Conservation (phyloP, 1,140 invertebrate genomes). For the Drosophila subobscura region DNA sequence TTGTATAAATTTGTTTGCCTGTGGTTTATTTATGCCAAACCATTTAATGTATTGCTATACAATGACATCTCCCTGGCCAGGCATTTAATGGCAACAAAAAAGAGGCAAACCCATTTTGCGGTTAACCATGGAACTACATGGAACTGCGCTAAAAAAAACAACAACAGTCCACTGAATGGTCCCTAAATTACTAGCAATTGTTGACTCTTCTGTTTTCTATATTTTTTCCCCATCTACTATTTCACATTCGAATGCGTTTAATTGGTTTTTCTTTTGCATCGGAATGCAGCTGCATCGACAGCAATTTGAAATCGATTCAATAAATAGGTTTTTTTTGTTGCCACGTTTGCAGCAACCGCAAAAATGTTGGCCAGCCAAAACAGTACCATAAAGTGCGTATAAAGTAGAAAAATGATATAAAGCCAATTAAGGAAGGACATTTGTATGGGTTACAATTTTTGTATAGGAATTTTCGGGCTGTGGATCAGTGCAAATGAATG, state of each 20-base stretch:
- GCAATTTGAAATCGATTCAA: constrained; percentile 58
- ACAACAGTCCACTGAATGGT: constrained; percentile 41
- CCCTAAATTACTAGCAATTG: constrained; percentile 59
- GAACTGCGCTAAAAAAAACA: constrained; percentile 14
- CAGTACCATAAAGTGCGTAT: neutral
- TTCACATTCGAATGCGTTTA: constrained; percentile 66
- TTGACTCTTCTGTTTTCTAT: constrained; percentile 30
- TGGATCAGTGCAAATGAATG: constrained; percentile 42
- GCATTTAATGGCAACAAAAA: constrained; percentile 14
- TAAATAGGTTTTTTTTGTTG: constrained; percentile 30
- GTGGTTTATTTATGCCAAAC: constrained; percentile 30
- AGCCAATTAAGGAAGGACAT: constrained; percentile 59
- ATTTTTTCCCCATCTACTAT: constrained; percentile 24
- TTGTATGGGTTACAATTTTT: neutral
- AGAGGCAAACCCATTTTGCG: constrained; percentile 28
- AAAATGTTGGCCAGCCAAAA: constrained; percentile 40
- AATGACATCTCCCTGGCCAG: constrained; percentile 27
- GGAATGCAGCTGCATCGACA: constrained; percentile 15
- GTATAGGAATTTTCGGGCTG: constrained; percentile 17
- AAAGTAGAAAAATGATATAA: constrained; percentile 46
- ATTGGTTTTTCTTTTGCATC: constrained; percentile 52
- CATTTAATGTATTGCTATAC: constrained; percentile 36
- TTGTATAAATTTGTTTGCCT: too few species aligned
- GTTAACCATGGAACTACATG: constrained; percentile 37
- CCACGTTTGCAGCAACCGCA: constrained; percentile 52